These are phyloP conservation scores for Cosmia pyralina DNA, from an alignment of 2,888 invertebrate species.

Conservation along the genomic window DNA sequence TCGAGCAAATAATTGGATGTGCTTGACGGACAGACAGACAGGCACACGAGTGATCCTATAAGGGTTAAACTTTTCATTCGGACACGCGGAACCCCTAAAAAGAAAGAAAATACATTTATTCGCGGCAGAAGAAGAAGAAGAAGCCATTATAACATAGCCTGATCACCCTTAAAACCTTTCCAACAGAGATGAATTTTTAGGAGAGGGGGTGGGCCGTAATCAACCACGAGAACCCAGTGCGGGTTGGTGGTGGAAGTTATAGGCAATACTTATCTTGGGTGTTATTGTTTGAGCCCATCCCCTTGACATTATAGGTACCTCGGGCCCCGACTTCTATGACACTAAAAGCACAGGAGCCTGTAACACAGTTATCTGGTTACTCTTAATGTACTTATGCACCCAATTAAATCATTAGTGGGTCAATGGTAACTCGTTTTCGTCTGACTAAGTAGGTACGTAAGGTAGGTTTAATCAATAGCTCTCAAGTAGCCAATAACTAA, in stretches of 20 bases:
- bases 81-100: background rate
- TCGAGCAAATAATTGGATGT: too few species aligned
- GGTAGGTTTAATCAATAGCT: background rate
- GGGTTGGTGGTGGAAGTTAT: background rate
- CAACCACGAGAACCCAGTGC: background rate
- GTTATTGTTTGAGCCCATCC: background rate
- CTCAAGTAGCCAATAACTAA: constrained; percentile 3
- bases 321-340: background rate
- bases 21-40: too few species aligned
- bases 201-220: background rate
- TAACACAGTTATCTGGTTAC: background rate
- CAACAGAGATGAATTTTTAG: background rate
- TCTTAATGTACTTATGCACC: background rate
- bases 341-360: background rate
- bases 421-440: background rate
- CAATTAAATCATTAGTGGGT: background rate
- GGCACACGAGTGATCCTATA: too few species aligned
- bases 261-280: background rate
- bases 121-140: background rate
- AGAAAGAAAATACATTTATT: background rate
- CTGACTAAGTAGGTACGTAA: background rate
- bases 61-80: too few species aligned
- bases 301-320: too few species aligned
- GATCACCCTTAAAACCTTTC: background rate
- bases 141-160: background rate